Evolutionary conservation across 2,888 invertebrate species (phyloP).

Genomic region (Omphaloscelis lunosa): DNA sequence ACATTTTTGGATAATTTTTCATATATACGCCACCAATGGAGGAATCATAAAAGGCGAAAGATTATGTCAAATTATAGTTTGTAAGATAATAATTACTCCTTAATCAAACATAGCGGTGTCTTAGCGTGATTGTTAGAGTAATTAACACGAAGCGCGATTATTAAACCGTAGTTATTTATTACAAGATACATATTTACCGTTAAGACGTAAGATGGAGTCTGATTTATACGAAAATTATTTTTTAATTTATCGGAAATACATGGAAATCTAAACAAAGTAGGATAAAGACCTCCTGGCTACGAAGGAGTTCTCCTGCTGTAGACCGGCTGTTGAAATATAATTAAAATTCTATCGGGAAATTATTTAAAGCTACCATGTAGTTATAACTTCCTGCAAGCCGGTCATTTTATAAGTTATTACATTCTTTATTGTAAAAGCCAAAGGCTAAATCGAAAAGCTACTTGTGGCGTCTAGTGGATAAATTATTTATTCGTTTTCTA

Average conservation of each 20-base stretch:
- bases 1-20: conserved; percentile 5
- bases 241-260: neutral
- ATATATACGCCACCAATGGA: too few species aligned
- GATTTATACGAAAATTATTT: neutral
- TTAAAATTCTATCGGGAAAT: neutral
- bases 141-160: conserved; percentile 39
- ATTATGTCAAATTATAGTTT: neutral
- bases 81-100: conserved; percentile 10
- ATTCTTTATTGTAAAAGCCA: neutral
- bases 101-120: conserved; percentile 37
- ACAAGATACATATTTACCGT: conserved; percentile 30
- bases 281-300: neutral
- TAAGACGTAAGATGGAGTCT: neutral
- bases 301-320: too few species aligned
- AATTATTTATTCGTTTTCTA: neutral
- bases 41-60: neutral
- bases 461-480: too few species aligned
- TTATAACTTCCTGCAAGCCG: neutral
- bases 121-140: conserved; percentile 22
- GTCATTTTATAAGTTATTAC: neutral
- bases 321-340: neutral
- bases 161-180: conserved; percentile 44
- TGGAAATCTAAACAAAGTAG: neutral
- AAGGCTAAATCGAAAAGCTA: neutral
- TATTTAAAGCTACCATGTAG: conserved; percentile 5